Percentiles rank a stretch among this genome's conserved stretches.
Evolutionary conservation across 2,797 vertebrate genomes (phyloP).

Genomic region (Sebastes glaucus): DNA sequence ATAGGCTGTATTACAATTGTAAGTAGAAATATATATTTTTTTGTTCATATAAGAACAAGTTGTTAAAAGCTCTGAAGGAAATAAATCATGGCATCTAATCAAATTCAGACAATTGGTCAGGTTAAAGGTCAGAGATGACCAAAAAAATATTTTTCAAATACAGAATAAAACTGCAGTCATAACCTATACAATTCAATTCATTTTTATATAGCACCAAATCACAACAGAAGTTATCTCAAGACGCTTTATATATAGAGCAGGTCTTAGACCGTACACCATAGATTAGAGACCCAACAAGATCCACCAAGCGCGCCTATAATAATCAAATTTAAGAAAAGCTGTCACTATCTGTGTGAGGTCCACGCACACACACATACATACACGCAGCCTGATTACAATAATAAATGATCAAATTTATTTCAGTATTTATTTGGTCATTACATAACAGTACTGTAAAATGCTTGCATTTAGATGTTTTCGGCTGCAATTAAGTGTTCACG

Average conservation of each 20-base stretch:
- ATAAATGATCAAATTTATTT: conserved; percentile 76
- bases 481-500: conserved; percentile 65
- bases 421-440: conserved; percentile 79
- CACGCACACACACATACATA: background rate
- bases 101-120: background rate
- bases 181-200: background rate
- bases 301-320: too few species aligned
- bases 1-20: too few species aligned
- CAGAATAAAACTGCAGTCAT: too few species aligned
- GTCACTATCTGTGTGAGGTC: background rate
- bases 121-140: background rate
- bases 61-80: background rate
- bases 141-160: too few species aligned
- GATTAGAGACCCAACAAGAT: too few species aligned
- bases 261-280: too few species aligned
- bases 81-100: background rate
- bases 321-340: background rate
- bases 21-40: too few species aligned
- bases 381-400: conserved; percentile 53
- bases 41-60: too few species aligned
- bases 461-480: conserved; percentile 70
- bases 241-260: too few species aligned
- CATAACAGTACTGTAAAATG: conserved; percentile 76
- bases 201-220: too few species aligned
- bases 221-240: too few species aligned